A percentile compares a stretch with the other conserved stretches of the same genome.
Evolutionary conservation across 2,113 vertebrate species (phyloP).

Genomic region (Gymnarchus niloticus): DNA sequence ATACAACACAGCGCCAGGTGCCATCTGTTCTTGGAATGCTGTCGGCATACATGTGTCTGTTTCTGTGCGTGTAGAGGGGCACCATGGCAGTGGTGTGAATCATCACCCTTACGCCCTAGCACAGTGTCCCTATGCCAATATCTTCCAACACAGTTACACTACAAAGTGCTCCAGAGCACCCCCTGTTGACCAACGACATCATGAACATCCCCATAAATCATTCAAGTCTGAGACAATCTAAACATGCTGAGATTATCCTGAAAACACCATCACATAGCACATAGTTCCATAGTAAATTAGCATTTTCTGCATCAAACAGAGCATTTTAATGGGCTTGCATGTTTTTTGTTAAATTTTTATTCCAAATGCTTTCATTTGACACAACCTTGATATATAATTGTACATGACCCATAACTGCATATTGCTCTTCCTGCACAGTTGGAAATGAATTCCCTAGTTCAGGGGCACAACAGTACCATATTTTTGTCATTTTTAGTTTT

Average conservation of each 20-base stretch:
- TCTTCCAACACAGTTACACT: neutral
- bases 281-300: neutral
- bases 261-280: neutral
- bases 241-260: neutral
- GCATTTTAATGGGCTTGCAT: neutral
- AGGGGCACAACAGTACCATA: neutral
- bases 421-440: neutral
- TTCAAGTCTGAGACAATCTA: neutral
- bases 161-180: neutral
- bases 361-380: neutral
- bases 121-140: neutral
- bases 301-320: no score
- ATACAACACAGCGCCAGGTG: neutral
- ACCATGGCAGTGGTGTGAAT: neutral
- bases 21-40: neutral
- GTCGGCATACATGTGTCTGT: neutral
- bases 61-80: neutral
- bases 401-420: neutral
- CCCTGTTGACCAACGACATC: neutral
- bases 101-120: neutral
- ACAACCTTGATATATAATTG: neutral
- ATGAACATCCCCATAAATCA: neutral
- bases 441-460: neutral
- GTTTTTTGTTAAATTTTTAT: neutral
- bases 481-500: neutral